These are phyloP conservation scores for Myotis planiceps DNA, from an alignment of 2,797 vertebrate species.

Conservation along the genomic window DNA sequence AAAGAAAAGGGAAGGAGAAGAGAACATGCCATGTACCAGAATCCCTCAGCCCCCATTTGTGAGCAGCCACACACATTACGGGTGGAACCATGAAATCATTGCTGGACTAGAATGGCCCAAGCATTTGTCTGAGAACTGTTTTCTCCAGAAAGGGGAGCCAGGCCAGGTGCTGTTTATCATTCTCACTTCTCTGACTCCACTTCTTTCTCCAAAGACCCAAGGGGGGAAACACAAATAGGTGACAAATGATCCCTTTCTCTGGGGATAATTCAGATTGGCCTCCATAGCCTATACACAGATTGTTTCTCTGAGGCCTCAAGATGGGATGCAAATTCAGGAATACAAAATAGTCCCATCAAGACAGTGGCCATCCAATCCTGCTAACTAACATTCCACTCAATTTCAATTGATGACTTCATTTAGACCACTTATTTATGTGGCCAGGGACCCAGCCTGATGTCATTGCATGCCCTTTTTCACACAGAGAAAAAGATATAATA, in stretches of 20 bases:
- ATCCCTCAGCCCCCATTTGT: background rate
- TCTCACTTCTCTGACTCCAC: background rate
- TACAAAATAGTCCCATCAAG: background rate
- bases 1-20: background rate
- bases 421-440: background rate
- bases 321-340: background rate
- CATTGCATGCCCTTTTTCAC: background rate
- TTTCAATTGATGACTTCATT: background rate
- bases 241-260: background rate
- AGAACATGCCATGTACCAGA: background rate
- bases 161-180: background rate
- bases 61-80: background rate
- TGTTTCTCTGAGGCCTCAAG: conserved; percentile 18
- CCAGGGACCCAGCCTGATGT: background rate
- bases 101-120: background rate
- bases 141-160: background rate
- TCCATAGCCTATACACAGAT: background rate
- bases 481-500: background rate
- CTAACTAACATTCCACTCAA: background rate
- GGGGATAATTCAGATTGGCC: background rate
- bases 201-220: conserved; percentile 10
- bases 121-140: background rate
- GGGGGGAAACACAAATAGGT: background rate
- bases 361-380: background rate
- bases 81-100: background rate